These are phyloP conservation scores for Mesembrinibis cayennensis DNA, from an alignment of 2,113 vertebrate species.

Conservation along the genomic window DNA sequence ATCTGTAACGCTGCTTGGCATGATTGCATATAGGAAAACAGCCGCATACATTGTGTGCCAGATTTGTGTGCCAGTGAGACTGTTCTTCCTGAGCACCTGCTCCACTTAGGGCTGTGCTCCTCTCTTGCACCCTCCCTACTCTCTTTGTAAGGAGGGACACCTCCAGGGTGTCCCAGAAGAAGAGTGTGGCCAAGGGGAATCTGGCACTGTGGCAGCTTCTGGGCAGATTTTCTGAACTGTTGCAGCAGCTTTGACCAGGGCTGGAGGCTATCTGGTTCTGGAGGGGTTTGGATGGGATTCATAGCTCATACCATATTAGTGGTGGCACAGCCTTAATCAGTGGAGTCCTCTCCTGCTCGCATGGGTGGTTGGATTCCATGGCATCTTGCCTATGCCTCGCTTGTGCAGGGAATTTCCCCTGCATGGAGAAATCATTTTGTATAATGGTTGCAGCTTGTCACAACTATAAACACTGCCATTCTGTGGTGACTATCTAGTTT, in stretches of 20 bases:
- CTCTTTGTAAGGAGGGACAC: not conserved
- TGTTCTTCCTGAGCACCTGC: not conserved
- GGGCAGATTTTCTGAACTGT: not conserved
- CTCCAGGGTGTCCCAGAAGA: not conserved
- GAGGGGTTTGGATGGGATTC: not conserved
- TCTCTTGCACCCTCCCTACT: not conserved
- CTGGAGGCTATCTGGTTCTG: not conserved
- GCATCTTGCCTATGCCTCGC: not conserved
- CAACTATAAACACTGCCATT: not conserved
- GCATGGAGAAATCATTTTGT: not conserved
- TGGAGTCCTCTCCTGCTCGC: not conserved
- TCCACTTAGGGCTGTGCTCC: not conserved
- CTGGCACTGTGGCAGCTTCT: not conserved
- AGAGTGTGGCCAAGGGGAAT: not conserved
- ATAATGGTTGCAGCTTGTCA: not conserved
- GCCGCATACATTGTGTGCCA: rapidly evolving
- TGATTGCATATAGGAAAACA: not conserved
- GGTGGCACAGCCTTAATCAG: not conserved
- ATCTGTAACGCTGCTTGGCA: not conserved
- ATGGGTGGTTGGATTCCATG: not conserved
- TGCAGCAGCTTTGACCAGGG: not conserved
- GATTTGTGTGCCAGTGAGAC: not conserved
- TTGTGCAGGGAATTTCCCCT: not conserved
- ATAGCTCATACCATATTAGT: not conserved
- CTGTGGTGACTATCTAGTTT: not conserved